Conservation (phyloP, 2,797 vertebrate genomes). For the Limosa lapponica region DNA sequence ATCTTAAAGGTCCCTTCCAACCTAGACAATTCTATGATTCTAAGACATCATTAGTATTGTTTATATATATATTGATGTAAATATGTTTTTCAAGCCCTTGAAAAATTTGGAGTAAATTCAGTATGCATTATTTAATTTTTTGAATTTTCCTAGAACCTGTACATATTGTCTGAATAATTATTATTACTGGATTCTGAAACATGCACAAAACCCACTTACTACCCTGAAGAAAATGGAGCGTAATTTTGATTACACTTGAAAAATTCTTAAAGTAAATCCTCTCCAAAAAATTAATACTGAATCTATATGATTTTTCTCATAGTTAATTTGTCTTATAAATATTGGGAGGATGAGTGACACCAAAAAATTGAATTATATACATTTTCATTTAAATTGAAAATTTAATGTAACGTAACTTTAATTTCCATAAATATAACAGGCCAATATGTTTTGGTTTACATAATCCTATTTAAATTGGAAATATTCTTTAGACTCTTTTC, state of each 20-base stretch:
- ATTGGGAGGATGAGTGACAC: not conserved
- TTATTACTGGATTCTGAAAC: not conserved
- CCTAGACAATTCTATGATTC: too few species aligned
- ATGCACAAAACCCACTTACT: not conserved
- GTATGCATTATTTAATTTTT: not conserved
- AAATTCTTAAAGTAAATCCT: not conserved
- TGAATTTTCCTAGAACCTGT: accelerated
- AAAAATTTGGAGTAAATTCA: not conserved
- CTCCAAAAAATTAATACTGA: not conserved
- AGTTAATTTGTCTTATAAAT: not conserved
- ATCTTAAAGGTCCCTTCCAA: too few species aligned
- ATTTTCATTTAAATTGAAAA: not conserved
- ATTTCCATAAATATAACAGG: not conserved
- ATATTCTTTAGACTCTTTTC: not conserved
- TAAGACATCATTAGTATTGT: not conserved
- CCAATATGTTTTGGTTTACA: too few species aligned
- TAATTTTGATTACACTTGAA: not conserved
- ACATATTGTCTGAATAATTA: not conserved
- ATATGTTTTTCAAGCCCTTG: not conserved
- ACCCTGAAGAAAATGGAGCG: not conserved
- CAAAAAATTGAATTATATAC: not conserved
- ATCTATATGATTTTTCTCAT: not conserved
- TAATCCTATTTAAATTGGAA: not conserved
- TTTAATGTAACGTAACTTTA: not conserved
- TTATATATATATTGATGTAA: not conserved